A percentile compares a stretch with the other conserved stretches of the same genome.
Evolutionary conservation across 2,797 vertebrate species (phyloP).

Genomic region (Phoeniculus purpureus): DNA sequence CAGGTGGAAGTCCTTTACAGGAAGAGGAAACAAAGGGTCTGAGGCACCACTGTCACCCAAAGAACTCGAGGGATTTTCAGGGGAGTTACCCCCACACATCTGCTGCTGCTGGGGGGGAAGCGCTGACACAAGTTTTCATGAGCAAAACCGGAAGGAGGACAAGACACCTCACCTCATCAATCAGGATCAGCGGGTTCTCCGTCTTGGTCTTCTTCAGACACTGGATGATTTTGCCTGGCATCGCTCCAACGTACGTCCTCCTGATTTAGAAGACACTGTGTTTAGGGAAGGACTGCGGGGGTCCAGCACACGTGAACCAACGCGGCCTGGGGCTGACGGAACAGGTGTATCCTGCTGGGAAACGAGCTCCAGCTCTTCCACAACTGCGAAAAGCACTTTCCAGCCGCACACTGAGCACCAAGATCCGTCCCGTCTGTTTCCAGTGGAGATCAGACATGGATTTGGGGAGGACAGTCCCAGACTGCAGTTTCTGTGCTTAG

Average conservation of each 20-base stretch:
- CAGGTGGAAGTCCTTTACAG: neutral
- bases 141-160: neutral
- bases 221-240: slow-evolving; percentile 98
- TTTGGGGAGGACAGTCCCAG: neutral
- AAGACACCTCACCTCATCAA: slow-evolving; percentile 88
- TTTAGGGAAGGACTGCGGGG: neutral
- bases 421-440: neutral
- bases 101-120: neutral
- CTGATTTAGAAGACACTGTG: slow-evolving; percentile 69
- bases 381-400: neutral
- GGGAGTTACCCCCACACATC: neutral
- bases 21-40: neutral
- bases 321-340: neutral
- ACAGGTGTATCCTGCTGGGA: neutral
- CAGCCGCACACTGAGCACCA: neutral
- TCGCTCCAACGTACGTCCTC: slow-evolving; percentile 97
- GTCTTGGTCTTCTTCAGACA: slow-evolving; percentile 98
- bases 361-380: neutral
- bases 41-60: neutral
- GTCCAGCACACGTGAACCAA: neutral
- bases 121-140: neutral
- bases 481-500: neutral
- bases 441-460: neutral
- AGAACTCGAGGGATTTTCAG: neutral
- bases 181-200: slow-evolving; percentile 94